Conservation (phyloP, 2,113 vertebrate species). For the Sander vitreus region DNA sequence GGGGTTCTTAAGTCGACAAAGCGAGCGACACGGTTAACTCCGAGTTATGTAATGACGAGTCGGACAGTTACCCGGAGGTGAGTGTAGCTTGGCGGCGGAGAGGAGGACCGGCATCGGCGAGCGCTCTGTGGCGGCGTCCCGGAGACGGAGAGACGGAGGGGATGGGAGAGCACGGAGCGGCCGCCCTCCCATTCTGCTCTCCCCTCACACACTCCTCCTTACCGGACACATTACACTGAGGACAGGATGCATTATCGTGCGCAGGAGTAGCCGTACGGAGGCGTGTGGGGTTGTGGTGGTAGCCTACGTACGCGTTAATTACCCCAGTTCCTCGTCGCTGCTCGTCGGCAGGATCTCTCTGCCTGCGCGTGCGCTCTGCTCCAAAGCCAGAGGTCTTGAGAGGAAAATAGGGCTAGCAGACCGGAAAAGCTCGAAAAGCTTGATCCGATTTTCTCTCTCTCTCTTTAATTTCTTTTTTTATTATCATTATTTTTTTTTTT, state of each 20-base stretch:
- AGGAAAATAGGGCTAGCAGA: constrained; percentile 85
- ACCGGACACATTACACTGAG: constrained; percentile 12
- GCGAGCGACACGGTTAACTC: constrained; percentile 25
- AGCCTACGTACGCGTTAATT: not conserved
- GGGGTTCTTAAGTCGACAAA: constrained; percentile 1
- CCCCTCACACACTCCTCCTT: constrained; percentile 34
- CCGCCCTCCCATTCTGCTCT: constrained; percentile 56
- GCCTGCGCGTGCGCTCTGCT: constrained; percentile 42
- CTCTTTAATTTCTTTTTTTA: too few species aligned
- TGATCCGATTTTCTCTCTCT: constrained; percentile 51
- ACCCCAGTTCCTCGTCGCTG: constrained; percentile 8
- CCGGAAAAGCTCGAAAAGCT: constrained; percentile 88
- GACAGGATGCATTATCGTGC: constrained; percentile 19
- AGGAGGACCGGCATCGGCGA: constrained; percentile 21
- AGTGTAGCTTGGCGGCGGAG: constrained; percentile 22
- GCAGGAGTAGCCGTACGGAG: not conserved
- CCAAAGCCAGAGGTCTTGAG: constrained; percentile 64
- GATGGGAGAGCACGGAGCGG: constrained; percentile 45
- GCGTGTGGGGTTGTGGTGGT: not conserved
- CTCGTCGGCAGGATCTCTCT: not conserved
- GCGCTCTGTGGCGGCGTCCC: constrained; percentile 26
- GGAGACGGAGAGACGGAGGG: constrained; percentile 34
- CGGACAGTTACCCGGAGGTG: constrained; percentile 25
- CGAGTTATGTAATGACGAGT: constrained; percentile 58
- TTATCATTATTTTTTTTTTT: too few species aligned